Conservation (phyloP, 1,140 invertebrate species). For the Drosophila serrata region DNA sequence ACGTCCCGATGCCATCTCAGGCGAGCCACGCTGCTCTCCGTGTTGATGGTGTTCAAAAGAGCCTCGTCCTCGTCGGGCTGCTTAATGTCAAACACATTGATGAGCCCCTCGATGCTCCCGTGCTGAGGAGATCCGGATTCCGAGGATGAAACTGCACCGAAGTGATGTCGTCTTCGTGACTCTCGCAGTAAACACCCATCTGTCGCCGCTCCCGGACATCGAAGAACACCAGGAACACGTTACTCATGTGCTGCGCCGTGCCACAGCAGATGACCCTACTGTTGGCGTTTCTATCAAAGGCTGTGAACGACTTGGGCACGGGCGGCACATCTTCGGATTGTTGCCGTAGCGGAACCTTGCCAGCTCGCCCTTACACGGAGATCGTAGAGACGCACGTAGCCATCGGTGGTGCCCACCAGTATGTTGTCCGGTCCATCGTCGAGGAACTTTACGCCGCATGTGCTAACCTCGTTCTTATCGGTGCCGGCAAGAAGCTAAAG, state of each 20-base stretch:
- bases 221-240: slow-evolving; percentile 94
- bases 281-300: slow-evolving; percentile 92
- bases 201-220: slow-evolving; percentile 89
- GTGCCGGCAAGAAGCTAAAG: slow-evolving; percentile 22
- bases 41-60: slow-evolving; percentile 92
- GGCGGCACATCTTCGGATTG: slow-evolving; percentile 75
- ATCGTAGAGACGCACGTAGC: slow-evolving; percentile 70
- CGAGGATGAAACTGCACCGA: slow-evolving; percentile 92
- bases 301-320: slow-evolving; percentile 87
- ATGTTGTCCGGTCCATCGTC: slow-evolving; percentile 60
- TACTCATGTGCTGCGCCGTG: slow-evolving; percentile 89
- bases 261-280: slow-evolving; percentile 91
- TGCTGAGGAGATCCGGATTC: slow-evolving; percentile 89
- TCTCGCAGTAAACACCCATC: slow-evolving; percentile 94
- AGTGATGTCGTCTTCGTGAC: slow-evolving; percentile 94
- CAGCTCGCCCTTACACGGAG: slow-evolving; percentile 58
- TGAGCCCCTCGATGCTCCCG: slow-evolving; percentile 94
- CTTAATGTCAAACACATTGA: slow-evolving; percentile 94
- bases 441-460: slow-evolving; percentile 71
- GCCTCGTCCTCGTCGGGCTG: slow-evolving; percentile 93
- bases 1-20: slow-evolving; percentile 86
- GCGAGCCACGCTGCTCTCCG: slow-evolving; percentile 92
- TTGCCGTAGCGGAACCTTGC: slow-evolving; percentile 54
- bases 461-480: not conserved
- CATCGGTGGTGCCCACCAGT: slow-evolving; percentile 70